Evolutionary conservation across 2,113 vertebrate genomes (phyloP).

Genomic region (Psilopogon haemacephalus): DNA sequence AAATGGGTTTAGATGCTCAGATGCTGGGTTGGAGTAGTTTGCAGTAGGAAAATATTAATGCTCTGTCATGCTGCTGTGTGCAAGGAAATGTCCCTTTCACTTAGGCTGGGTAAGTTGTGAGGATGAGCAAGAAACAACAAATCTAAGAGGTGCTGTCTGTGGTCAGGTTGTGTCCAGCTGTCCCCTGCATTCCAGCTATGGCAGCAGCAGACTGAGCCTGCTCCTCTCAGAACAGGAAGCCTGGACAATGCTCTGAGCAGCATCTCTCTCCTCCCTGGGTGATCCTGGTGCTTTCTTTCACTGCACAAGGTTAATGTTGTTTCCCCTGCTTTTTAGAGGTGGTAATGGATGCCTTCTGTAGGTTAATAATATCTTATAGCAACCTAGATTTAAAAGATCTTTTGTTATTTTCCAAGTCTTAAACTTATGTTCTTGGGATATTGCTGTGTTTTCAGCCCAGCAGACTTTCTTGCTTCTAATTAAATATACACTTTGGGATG

Average conservation of each 20-base stretch:
- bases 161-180: not conserved
- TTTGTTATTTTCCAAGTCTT: conserved; percentile 28
- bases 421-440: not conserved
- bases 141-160: not conserved
- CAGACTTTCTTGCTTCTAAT: conserved; percentile 23
- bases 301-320: conserved; percentile 72
- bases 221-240: conserved; percentile 43
- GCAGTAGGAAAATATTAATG: not conserved
- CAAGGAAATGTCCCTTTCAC: conserved; percentile 1
- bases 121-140: not conserved
- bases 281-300: conserved; percentile 71
- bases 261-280: conserved; percentile 69
- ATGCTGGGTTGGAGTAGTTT: not conserved
- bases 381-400: conserved; percentile 33
- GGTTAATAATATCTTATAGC: conserved; percentile 36
- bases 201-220: conserved; percentile 13
- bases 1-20: not conserved
- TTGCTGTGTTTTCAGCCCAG: not conserved
- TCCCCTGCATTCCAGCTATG: not conserved
- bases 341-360: conserved; percentile 49
- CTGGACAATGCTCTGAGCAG: conserved; percentile 59
- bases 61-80: not conserved
- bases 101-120: not conserved
- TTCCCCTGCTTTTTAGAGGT: conserved; percentile 60
- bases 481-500: not conserved